phyloP scores from a whole-genome alignment of 2,888 invertebrate genomes.

The Zelleria hepariella region DNA sequence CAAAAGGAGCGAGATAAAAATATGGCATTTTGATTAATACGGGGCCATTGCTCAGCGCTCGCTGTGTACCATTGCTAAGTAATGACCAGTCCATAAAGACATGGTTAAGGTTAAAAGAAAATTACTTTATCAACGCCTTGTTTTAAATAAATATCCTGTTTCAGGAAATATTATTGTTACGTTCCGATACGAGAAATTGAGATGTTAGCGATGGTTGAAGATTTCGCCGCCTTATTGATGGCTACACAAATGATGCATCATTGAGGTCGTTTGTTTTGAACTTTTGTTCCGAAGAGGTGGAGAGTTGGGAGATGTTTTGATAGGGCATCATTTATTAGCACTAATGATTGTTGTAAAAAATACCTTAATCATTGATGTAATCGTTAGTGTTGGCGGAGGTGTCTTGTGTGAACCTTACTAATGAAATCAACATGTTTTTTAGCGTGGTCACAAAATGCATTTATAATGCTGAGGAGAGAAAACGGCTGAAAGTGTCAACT shows the following conservation, averaged over 20 bases:
- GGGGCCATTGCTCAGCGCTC: slow-evolving; percentile 69
- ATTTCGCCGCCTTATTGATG: slow-evolving; percentile 64
- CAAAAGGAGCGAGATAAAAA: slow-evolving; percentile 54
- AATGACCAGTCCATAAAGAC: slow-evolving; percentile 73
- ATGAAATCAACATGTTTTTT: neutral
- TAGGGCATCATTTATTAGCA: slow-evolving; percentile 5
- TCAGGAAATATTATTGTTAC: slow-evolving; percentile 71
- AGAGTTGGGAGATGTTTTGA: slow-evolving; percentile 10
- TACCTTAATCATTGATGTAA: neutral
- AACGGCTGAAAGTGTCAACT: too few species aligned
- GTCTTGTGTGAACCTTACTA: neutral
- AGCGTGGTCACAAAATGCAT: neutral
- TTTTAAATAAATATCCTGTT: slow-evolving; percentile 73
- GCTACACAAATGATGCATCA: slow-evolving; percentile 65
- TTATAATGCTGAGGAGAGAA: too few species aligned
- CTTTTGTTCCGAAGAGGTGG: slow-evolving; percentile 26
- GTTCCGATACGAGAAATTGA: slow-evolving; percentile 70
- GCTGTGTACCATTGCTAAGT: slow-evolving; percentile 72
- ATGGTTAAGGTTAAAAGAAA: slow-evolving; percentile 73
- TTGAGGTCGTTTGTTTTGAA: slow-evolving; percentile 48
- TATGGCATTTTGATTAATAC: slow-evolving; percentile 72
- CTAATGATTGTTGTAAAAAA: neutral
- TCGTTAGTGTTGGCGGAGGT: neutral
- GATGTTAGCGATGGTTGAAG: slow-evolving; percentile 60
- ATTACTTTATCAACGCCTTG: slow-evolving; percentile 73